Evolutionary conservation across 2,888 invertebrate genomes (phyloP), one percentile per base, ranked within the genome.

Genomic region (Thecophora atra): DNA sequence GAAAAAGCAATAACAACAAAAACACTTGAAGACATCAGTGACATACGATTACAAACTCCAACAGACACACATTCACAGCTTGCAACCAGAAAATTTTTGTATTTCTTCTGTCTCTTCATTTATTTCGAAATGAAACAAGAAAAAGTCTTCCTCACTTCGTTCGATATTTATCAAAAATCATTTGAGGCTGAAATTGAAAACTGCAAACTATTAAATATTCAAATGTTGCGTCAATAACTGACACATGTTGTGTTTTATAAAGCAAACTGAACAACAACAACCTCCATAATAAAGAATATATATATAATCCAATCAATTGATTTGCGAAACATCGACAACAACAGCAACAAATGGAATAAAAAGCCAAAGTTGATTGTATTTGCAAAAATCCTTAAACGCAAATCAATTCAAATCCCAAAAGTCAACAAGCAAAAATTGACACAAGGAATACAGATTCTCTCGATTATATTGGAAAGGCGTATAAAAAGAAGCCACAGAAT

Each of bases 391-490:
- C 26, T 58, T 58, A 13, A 58, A 58, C 24, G 26, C 64, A 78
- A 82, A 80, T 80, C 81, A 82, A 79, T 81, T 81, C 77, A 78
- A 82, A 82, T 81, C 82, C 80, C 79, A 79, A 82, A 81, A 82
- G 81, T 80, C 82, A 83, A 83, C 78, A 75, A 11, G 28, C 37
- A 54, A 62, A 56, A 28, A 30, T 26, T 42, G 73, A 63, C 37
- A 72, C 68, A 54, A 58, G 28, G 28, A 58, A 58, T 58, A 28
- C 58, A 24, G 58, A 58, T 28, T 28, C 26, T 6, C 13, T 17
- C 52, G 52, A 19, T 52, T 52, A 17, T 19, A 17, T 17, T 52
- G 7, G 52, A 52, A 17, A 19, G 17, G 19, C 11, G 19, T 2
- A 52, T 19, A 15, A 52, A 19, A 37, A 19, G 52, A 56, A 58